Evolutionary conservation across 2,113 vertebrate species (phyloP).

Genomic region (Burhinus bistriatus): DNA sequence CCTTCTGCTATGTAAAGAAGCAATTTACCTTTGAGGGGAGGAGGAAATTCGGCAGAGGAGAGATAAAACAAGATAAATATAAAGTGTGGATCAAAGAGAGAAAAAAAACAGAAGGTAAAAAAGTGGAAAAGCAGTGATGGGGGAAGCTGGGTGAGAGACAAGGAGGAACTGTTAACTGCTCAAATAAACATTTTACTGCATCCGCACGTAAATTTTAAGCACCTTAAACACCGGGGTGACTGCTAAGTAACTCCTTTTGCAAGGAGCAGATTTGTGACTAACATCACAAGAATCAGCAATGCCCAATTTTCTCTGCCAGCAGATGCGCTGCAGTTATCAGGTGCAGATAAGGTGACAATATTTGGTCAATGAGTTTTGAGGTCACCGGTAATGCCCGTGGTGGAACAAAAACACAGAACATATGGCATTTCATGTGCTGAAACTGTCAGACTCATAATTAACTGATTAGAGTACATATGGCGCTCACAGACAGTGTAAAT

Average conservation of each 20-base stretch:
- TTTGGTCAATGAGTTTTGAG: slow-evolving; percentile 3
- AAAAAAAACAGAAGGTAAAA: not conserved
- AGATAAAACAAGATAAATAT: not conserved
- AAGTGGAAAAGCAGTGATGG: not conserved
- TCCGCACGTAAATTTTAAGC: not conserved
- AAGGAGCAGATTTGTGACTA: not conserved
- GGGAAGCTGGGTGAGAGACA: not conserved
- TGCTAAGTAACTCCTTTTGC: not conserved
- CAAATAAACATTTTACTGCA: slow-evolving; percentile 32
- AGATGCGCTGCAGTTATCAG: not conserved
- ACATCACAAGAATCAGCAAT: not conserved
- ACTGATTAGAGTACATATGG: slow-evolving; percentile 47
- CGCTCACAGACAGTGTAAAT: slow-evolving; percentile 39
- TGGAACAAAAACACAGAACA: slow-evolving; percentile 7
- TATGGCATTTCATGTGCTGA: slow-evolving; percentile 12
- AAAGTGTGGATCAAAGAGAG: not conserved
- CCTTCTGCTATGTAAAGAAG: not conserved
- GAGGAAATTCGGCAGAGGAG: not conserved
- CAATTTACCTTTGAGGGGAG: not conserved
- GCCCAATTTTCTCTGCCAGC: not conserved
- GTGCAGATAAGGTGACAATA: not conserved
- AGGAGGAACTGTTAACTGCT: not conserved
- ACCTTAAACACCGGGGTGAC: not conserved
- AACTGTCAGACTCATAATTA: slow-evolving; percentile 26
- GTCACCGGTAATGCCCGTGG: not conserved